These are phyloP conservation scores for Campylorhamphus procurvoides DNA, from an alignment of 2,113 vertebrate species.

Conservation along the genomic window DNA sequence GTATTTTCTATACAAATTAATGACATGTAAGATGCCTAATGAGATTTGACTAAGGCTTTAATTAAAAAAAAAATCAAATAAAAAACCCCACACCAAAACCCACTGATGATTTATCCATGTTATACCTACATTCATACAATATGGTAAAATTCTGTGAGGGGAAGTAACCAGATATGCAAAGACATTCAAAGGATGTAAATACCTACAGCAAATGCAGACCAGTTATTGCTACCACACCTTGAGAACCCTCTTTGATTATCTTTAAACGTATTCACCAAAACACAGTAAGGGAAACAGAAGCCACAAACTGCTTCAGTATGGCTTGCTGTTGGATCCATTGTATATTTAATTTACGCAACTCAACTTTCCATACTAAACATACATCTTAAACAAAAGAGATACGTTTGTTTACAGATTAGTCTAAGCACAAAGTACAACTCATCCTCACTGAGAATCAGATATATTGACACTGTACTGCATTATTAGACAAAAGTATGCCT, in stretches of 20 bases:
- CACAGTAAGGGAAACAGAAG: neutral
- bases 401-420: neutral
- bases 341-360: neutral
- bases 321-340: neutral
- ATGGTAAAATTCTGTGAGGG: too few species aligned
- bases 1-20: neutral
- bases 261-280: neutral
- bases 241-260: neutral
- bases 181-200: neutral
- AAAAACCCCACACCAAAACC: too few species aligned
- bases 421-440: neutral
- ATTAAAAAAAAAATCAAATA: neutral
- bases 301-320: neutral
- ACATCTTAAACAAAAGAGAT: neutral
- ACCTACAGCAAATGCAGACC: neutral
- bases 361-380: neutral
- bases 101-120: neutral
- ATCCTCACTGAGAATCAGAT: neutral
- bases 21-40: neutral
- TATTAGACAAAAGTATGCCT: neutral
- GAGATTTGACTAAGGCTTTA: neutral
- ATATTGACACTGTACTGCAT: neutral
- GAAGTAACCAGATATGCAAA: neutral
- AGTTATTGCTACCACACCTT: neutral
- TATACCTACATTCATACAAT: neutral